Base-by-base conservation (phyloP, 1,140 invertebrate genomes). In the Oreohelix idahoensis region DNA sequence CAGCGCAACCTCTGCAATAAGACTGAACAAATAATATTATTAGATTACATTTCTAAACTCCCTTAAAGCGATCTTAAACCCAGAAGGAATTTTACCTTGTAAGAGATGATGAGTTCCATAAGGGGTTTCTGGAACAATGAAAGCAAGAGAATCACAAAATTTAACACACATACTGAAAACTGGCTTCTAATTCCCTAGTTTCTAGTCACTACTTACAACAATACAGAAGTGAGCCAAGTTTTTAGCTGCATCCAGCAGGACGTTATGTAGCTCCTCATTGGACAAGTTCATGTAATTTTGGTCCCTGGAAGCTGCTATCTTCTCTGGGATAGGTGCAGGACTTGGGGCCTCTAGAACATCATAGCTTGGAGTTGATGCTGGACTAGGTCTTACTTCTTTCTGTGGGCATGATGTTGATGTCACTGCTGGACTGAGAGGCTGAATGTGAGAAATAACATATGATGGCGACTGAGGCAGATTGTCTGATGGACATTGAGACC, bases 121-220 rank as follows among this genome's bases (percentile, higher is more conserved):
- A n/a, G n/a, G n/a, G n/a, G n/a, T n/a, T n/a, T n/a, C n/a, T n/a
- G n/a, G n/a, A n/a, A n/a, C n/a, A n/a, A n/a, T n/a, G n/a, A n/a
- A n/a, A n/a, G n/a, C n/a, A n/a, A n/a, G n/a, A n/a, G n/a, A n/a
- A n/a, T n/a, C n/a, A n/a, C n/a, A n/a, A n/a, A n/a, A n/a, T n/a
- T n/a, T n/a, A n/a, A n/a, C n/a, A n/a, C n/a, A n/a, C n/a, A n/a
- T n/a, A n/a, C n/a, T n/a, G n/a, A n/a, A n/a, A n/a, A n/a, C n/a
- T n/a, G n/a, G n/a, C n/a, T n/a, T n/a, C n/a, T n/a, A n/a, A n/a
- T n/a, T n/a, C n/a, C n/a, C n/a, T n/a, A n/a, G n/a, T n/a, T n/a
- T n/a, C n/a, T n/a, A n/a, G n/a, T n/a, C n/a, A 66, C 8, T 66
- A 66, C 63, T 66, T 66, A 66, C 63, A 66, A 66, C 63, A 66